A percentile compares a stretch with the other conserved stretches of the same genome.
Conservation (phyloP, 2,797 vertebrate genomes). For the Helicolenus hilgendorfi region DNA sequence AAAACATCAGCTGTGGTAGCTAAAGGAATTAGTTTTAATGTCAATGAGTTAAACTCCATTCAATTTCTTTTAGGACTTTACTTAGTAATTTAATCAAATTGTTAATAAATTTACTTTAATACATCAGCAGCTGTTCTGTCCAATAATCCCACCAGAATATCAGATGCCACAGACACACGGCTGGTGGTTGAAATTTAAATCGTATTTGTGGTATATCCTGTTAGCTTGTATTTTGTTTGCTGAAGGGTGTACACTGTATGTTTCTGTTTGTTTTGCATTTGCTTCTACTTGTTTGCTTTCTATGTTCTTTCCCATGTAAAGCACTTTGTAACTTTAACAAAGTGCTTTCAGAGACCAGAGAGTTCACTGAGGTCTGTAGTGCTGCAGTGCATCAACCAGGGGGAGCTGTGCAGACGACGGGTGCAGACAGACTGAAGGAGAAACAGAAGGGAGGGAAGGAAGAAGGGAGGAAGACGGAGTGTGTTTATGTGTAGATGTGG, state of each 20-base stretch:
- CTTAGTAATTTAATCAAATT: too few relatives aligned
- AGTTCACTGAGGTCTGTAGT: background rate
- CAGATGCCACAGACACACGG: too few relatives aligned
- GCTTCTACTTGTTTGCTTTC: background rate
- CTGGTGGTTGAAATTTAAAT: too few relatives aligned
- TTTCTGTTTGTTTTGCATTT: background rate
- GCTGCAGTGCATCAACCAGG: background rate
- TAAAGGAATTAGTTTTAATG: too few relatives aligned
- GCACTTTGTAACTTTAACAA: background rate
- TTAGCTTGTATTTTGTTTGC: background rate
- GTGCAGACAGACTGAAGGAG: background rate
- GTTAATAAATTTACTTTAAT: accelerated
- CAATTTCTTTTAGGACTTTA: too few relatives aligned
- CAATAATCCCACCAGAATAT: too few relatives aligned
- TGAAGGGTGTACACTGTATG: background rate
- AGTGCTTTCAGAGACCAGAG: background rate
- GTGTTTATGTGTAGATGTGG: background rate
- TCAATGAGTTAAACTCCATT: too few relatives aligned
- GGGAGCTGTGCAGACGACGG: background rate
- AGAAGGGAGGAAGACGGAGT: too few relatives aligned
- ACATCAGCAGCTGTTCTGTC: too few relatives aligned
- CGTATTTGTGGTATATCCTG: background rate
- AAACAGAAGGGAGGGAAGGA: background rate
- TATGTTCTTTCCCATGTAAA: background rate
- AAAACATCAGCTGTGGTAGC: too few relatives aligned